Conservation (phyloP, 2,797 vertebrate genomes). For the Coranthus polyacanthus region DNA sequence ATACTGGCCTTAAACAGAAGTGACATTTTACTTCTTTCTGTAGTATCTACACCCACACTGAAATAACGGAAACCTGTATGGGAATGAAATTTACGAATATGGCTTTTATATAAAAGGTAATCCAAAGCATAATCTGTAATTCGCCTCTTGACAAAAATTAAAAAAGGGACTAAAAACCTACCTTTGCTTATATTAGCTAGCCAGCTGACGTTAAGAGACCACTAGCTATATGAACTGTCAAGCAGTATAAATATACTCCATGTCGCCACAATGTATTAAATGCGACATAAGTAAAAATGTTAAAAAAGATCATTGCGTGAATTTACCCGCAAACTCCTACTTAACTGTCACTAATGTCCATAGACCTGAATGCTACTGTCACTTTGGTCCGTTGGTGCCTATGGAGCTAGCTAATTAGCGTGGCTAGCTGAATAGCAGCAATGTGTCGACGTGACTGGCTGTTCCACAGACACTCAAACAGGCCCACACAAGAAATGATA, state of each 20-base stretch:
- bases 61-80: fast-evolving
- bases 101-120: background rate
- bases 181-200: conserved; percentile 7
- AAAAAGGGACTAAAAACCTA: background rate
- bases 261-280: background rate
- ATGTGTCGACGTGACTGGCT: conserved; percentile 31
- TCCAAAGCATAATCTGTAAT: background rate
- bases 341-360: conserved; percentile 3
- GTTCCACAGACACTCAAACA: conserved; percentile 9
- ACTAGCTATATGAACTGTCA: background rate
- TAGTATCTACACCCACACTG: background rate
- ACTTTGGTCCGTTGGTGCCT: conserved; percentile 23
- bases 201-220: conserved; percentile 14
- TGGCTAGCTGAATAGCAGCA: conserved; percentile 48
- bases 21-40: background rate
- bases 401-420: conserved; percentile 47
- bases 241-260: background rate
- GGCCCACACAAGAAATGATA: background rate
- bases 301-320: background rate
- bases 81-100: background rate
- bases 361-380: background rate
- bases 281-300: too few relatives aligned
- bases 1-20: background rate
- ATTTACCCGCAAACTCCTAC: background rate
- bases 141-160: too few relatives aligned